Base-by-base conservation (phyloP, 53 echinoderm and acorn worm species). In the Hippasteria phrygiana region DNA sequence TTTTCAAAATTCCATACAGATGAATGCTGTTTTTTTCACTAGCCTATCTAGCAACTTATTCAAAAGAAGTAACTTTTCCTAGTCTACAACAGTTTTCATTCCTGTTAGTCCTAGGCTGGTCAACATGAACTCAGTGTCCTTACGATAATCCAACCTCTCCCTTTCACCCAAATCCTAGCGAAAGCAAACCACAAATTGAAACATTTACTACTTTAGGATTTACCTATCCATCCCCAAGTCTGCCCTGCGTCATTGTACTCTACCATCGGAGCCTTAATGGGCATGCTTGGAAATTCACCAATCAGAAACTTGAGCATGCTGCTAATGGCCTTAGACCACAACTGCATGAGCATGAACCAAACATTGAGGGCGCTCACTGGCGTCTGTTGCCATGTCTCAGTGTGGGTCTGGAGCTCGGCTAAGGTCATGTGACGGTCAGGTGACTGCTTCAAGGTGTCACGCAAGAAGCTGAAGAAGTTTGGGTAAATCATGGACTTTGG, bases 381-480 rank as follows among this genome's bases (percentile, higher is more conserved):
- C 22, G 90, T 91, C 43, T 71, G 77, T 74, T 95, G 88, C 95
- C 95, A 95, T 2, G 47, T 84, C 28, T 80, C 88, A 12, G 93
- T 93, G 20, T 63, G 75, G 42, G 77, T 59, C 75, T 93, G 83
- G 10, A 95, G 79, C 18, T 89, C 93, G 17, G 27, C 75, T 6
- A 84, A 55, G 39, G 87, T 83, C 45, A 93, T 83, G 51, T 73
- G 78, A 45, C 83, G 51, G 73, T 91, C 88, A n/a, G 84, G 76
- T 47, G 71, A 55, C 13, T 64, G 66, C 56, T 40, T 88, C 18
- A 95, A 74, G 35, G 81, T 76, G 55, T 95, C 93, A 7, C 92
- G 88, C 29, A 95, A 85, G 22, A 94, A 89, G 31, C 83, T 86
- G 76, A 94, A 94, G 91, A 94, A 94, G 69, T 91, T 94, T 20